A percentile compares a stretch with the other conserved stretches of the same genome.
Evolutionary conservation across 2,113 vertebrate genomes (phyloP).

Genomic region (Notiomystis cincta): DNA sequence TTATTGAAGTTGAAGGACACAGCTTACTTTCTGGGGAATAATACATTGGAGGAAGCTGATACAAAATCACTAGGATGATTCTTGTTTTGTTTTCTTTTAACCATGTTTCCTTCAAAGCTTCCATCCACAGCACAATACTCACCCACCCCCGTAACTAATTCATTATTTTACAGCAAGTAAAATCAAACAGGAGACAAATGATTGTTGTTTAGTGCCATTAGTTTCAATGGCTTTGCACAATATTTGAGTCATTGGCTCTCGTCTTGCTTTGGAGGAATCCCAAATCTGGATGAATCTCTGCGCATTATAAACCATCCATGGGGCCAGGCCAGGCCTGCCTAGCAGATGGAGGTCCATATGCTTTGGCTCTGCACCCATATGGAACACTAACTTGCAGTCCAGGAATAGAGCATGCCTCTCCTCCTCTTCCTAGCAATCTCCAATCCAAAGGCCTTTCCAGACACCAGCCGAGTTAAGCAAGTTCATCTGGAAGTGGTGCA

Average conservation of each 20-base stretch:
- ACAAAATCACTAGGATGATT: slow-evolving; percentile 2
- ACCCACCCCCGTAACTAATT: slow-evolving; percentile 59
- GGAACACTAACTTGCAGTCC: slow-evolving; percentile 57
- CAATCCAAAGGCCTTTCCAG: slow-evolving; percentile 2
- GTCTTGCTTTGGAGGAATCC: slow-evolving; percentile 71
- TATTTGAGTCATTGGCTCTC: slow-evolving; percentile 73
- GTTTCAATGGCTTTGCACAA: slow-evolving; percentile 74
- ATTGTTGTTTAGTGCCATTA: slow-evolving; percentile 72
- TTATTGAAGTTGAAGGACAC: slow-evolving; percentile 48
- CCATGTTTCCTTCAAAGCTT: slow-evolving; percentile 54
- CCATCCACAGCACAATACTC: slow-evolving; percentile 25
- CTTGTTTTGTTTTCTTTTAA: slow-evolving; percentile 38
- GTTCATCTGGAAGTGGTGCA: slow-evolving; percentile 18
- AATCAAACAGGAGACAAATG: slow-evolving; percentile 73
- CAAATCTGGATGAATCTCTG: slow-evolving; percentile 69
- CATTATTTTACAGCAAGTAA: slow-evolving; percentile 66
- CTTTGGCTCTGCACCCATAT: slow-evolving; percentile 68
- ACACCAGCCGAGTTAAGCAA: neutral
- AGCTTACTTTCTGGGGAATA: slow-evolving; percentile 46
- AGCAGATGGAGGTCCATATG: slow-evolving; percentile 76
- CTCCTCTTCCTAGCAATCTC: slow-evolving; percentile 26
- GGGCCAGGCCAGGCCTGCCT: slow-evolving; percentile 67
- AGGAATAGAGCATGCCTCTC: slow-evolving; percentile 60
- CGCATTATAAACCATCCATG: slow-evolving; percentile 66
- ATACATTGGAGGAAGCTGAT: slow-evolving; percentile 19